Evolutionary conservation across 2,888 invertebrate genomes (phyloP).

Genomic region (Germaria angustata): DNA sequence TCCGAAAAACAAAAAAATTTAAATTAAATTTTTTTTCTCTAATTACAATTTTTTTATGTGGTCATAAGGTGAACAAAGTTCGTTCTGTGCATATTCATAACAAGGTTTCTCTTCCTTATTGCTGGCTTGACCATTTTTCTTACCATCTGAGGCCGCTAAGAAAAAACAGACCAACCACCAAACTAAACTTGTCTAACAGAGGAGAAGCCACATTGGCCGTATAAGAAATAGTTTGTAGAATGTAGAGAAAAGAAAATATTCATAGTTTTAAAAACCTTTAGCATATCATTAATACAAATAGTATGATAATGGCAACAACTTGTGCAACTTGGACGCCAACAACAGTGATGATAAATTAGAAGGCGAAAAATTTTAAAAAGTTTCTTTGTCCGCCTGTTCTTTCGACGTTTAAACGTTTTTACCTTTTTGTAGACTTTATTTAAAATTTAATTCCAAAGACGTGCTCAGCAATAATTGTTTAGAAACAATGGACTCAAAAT

Average conservation of each 20-base stretch:
- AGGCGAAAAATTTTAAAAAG: conserved; percentile 35
- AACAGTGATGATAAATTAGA: conserved; percentile 42
- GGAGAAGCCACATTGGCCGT: too few species aligned
- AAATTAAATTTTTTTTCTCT: too few species aligned
- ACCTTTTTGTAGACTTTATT: not conserved
- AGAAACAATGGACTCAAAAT: not conserved
- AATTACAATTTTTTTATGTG: too few species aligned
- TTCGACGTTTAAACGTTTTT: not conserved
- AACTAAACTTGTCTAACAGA: too few species aligned
- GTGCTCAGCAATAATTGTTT: not conserved
- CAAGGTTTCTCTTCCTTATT: too few species aligned
- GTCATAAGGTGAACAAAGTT: too few species aligned
- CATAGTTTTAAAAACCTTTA: not conserved
- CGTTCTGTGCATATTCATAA: too few species aligned
- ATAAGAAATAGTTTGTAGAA: too few species aligned
- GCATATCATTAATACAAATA: conserved; percentile 13
- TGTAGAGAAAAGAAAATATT: not conserved
- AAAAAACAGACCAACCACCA: too few species aligned
- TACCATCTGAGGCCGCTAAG: too few species aligned
- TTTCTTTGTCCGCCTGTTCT: not conserved
- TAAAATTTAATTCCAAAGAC: conserved; percentile 4
- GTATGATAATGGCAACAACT: not conserved
- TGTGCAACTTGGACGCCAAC: not conserved
- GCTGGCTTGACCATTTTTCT: too few species aligned
- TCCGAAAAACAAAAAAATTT: too few species aligned